Evolutionary conservation across 2,888 invertebrate genomes (phyloP), one percentile per base, ranked within the genome.

Genomic region (Tortrix viridana): DNA sequence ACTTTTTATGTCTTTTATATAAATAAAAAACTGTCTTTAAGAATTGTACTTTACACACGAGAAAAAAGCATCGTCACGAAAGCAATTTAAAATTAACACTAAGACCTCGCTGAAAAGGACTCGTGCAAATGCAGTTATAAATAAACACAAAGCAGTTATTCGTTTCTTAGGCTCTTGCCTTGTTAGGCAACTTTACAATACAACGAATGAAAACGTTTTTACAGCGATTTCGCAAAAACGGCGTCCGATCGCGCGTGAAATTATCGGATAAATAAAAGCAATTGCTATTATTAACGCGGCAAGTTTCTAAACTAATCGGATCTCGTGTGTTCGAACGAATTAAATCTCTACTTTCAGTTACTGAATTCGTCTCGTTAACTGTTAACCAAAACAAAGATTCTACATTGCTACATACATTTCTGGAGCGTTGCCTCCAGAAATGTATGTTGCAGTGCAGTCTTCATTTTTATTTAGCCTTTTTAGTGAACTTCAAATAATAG

Each of bases 231-330:
- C 63, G 53, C 53, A 63, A 63, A 55, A 55, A 63, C 49, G n/a
- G 52, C 46, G 14, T 38, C 46, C 66, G 59, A 22, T 60, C 58
- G 67, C 67, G 67, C 77, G 66, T 74, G 69, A 70, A 78, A 79
- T 77, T 69, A 67, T 60, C 60, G 50, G 60, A 61, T 65, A 65
- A 63, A 61, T 65, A 65, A 63, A 50, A 41, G 46, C 50, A 63
- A 63, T 63, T 47, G 57, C 63, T 63, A 63, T 63, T 63, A 63
- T 63, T 58, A 57, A 58, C 47, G 26, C 14, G 26, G 19, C 22
- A 14, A 43, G 47, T 63, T 62, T 62, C 56, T 56, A 56, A 49
- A n/a, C 23, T 32, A 16, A 41, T 20, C 46, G 22, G 12, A 46
- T 44, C 55, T 44, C 49, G 55, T 43, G 32, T 41, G 23, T 37